phyloP scores from a whole-genome alignment of 2,113 vertebrate genomes.

The Xiphophorus hellerii region DNA sequence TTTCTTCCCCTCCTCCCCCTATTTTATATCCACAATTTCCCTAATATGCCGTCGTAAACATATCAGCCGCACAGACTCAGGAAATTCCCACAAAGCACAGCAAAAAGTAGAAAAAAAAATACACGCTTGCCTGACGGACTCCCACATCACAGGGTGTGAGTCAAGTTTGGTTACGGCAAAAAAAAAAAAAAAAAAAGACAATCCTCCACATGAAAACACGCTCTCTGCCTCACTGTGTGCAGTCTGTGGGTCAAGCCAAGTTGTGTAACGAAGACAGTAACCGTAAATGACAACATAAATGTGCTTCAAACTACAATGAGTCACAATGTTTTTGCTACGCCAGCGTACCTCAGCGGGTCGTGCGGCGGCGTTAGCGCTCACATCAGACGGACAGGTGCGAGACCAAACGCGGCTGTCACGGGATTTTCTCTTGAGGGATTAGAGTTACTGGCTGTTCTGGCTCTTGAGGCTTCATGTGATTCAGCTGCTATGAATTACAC shows the following conservation, averaged over 20 bases:
- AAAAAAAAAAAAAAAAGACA: neutral
- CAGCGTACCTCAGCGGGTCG: neutral
- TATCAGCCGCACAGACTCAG: neutral
- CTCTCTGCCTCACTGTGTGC: neutral
- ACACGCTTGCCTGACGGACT: neutral
- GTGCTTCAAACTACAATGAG: conserved; percentile 7
- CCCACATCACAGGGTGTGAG: neutral
- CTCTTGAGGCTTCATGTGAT: neutral
- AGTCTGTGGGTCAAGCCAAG: neutral
- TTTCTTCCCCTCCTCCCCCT: no score
- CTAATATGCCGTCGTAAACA: neutral
- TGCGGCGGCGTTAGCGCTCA: neutral
- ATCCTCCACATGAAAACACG: neutral
- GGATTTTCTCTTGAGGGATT: conserved; percentile 38
- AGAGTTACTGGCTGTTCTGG: conserved; percentile 15
- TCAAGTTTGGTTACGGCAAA: neutral
- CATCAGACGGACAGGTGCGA: conserved; percentile 10
- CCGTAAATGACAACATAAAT: conserved; percentile 2
- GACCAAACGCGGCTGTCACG: conserved; percentile 16
- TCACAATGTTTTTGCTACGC: neutral
- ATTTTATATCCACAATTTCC: no score
- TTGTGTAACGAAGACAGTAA: neutral
- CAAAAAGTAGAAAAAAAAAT: neutral
- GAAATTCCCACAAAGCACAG: neutral
- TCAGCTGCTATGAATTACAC: conserved; percentile 9